phyloP scores from a whole-genome alignment of 2,888 invertebrate genomes.

The Amphiduros pacificus region DNA sequence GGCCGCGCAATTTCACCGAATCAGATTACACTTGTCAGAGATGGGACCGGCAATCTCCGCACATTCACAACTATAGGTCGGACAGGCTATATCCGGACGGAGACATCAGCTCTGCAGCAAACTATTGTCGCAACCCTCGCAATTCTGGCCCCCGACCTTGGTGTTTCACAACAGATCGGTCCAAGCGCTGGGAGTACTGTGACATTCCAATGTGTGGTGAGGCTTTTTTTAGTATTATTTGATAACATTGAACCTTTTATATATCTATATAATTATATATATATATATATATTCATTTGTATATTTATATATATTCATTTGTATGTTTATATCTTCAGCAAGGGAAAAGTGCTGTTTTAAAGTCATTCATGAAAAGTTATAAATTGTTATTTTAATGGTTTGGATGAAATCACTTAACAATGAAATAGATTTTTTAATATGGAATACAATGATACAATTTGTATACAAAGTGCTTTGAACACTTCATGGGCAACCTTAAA shows the following conservation, averaged over 20 bases:
- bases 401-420: no score
- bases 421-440: no score
- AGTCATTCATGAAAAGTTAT: no score
- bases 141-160: constrained; percentile 4
- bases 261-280: no score
- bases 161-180: constrained; percentile 14
- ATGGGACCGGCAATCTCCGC: constrained; percentile 14
- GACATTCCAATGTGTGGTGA: constrained; percentile 12
- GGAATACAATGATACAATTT: no score
- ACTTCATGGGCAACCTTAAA: no score
- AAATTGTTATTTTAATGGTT: no score
- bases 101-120: background rate
- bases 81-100: constrained; percentile 1
- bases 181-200: constrained; percentile 11
- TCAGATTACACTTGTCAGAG: constrained; percentile 13
- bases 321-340: no score
- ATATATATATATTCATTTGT: no score
- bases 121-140: constrained; percentile 11
- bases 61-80: constrained; percentile 1
- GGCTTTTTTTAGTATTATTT: background rate
- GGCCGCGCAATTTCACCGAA: background rate
- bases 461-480: no score
- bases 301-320: no score
- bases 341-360: no score
- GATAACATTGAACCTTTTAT: background rate